Evolutionary conservation across 2,888 invertebrate genomes (phyloP).

Genomic region (Osmoderma eremita): DNA sequence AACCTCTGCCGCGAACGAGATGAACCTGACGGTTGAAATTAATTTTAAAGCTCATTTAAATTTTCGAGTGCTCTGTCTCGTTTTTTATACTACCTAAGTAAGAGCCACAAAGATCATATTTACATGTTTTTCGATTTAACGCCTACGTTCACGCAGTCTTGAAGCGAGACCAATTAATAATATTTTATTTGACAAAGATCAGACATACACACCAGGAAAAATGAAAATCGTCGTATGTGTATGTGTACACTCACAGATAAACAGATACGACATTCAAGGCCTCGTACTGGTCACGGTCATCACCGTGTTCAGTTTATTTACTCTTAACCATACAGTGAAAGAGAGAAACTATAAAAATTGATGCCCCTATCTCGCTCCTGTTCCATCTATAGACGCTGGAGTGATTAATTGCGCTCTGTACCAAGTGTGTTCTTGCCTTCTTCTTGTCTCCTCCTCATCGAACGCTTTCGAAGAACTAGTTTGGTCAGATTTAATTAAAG

Average conservation of each 20-base stretch:
- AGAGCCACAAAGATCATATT: constrained; percentile 4
- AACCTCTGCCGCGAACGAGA: too few relatives aligned
- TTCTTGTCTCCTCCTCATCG: constrained; percentile 16
- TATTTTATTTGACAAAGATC: constrained; percentile 26
- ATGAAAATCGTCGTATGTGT: background rate
- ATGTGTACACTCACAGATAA: background rate
- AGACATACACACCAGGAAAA: background rate
- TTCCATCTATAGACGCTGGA: background rate
- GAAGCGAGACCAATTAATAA: constrained; percentile 24
- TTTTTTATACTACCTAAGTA: background rate
- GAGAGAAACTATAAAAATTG: constrained; percentile 6
- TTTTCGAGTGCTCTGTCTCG: too few relatives aligned
- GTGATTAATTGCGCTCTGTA: constrained; percentile 33
- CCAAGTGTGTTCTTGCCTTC: constrained; percentile 14
- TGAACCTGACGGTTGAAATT: constrained; percentile 7
- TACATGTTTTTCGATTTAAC: constrained; percentile 22
- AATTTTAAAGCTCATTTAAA: constrained; percentile 21
- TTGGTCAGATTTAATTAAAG: constrained; percentile 29
- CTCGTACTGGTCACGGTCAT: constrained; percentile 44
- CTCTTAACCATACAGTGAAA: constrained; percentile 10
- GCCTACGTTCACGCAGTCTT: constrained; percentile 11
- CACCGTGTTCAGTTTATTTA: constrained; percentile 38
- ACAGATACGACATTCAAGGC: constrained; percentile 36
- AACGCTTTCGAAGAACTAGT: constrained; percentile 21
- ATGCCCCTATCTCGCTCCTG: constrained; percentile 8